Conservation (phyloP, 2,113 vertebrate species). For the Junco hyemalis region DNA sequence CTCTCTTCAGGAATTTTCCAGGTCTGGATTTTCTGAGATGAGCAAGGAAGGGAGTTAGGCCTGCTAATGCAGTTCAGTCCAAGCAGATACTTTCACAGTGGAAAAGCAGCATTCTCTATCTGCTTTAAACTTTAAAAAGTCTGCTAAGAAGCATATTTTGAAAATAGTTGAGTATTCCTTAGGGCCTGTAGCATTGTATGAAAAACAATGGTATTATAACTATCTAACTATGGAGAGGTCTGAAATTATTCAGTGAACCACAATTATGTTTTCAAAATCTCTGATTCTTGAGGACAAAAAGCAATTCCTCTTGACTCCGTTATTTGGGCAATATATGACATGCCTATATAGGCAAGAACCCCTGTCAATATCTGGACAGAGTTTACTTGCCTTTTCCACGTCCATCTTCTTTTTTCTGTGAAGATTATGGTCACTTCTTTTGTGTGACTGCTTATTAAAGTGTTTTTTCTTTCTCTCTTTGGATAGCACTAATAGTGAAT, state of each 20-base stretch:
- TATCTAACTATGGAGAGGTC: not conserved
- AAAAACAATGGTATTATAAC: not conserved
- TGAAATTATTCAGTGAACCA: not conserved
- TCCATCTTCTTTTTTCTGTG: not conserved
- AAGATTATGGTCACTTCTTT: not conserved
- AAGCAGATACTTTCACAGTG: not conserved
- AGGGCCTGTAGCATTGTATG: not conserved
- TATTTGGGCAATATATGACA: not conserved
- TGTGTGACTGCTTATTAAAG: not conserved
- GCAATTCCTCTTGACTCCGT: not conserved
- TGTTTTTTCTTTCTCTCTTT: not conserved
- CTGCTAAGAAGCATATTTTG: not conserved
- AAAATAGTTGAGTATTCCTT: not conserved
- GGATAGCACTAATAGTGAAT: not conserved
- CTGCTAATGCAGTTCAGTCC: not conserved
- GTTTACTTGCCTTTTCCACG: not conserved
- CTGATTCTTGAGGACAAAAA: not conserved
- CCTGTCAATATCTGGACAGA: not conserved
- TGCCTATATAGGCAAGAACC: not conserved
- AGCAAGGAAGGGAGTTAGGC: not conserved
- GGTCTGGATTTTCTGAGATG: not conserved
- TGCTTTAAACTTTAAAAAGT: not conserved
- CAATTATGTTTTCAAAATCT: not conserved
- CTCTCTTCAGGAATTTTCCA: not conserved
- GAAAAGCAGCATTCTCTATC: not conserved